Evolutionary conservation across 2,797 vertebrate genomes (phyloP).

Genomic region (Carcharodon carcharias): DNA sequence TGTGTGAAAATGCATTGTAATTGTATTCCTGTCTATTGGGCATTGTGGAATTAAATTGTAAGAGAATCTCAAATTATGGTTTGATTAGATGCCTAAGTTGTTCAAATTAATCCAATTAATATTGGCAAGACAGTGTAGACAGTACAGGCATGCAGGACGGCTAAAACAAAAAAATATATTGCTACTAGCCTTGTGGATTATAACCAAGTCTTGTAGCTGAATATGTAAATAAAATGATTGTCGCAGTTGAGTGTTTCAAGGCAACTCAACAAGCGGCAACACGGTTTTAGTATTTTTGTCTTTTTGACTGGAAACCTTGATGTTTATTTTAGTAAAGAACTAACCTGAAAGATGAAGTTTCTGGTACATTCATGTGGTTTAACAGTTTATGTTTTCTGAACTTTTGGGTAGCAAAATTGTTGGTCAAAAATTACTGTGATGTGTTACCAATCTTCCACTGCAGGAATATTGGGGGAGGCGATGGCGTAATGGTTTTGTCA

Average conservation of each 20-base stretch:
- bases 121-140: not conserved
- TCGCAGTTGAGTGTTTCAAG: not conserved
- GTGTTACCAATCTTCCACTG: not conserved
- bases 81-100: not conserved
- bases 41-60: not conserved
- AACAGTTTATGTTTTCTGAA: not conserved
- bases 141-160: not conserved
- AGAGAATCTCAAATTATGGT: slow-evolving; percentile 2
- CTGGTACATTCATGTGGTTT: not conserved
- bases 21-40: slow-evolving; percentile 27
- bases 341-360: not conserved
- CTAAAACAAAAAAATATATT: not conserved
- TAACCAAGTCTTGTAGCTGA: not conserved
- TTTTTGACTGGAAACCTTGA: not conserved
- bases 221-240: not conserved
- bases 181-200: too few species aligned
- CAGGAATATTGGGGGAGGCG: not conserved
- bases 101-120: slow-evolving; percentile 26
- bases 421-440: not conserved
- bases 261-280: not conserved
- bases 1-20: slow-evolving; percentile 27
- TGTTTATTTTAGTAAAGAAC: not conserved
- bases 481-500: too few species aligned
- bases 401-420: not conserved
- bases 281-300: not conserved